Base-by-base conservation (phyloP, 2,113 vertebrate genomes). In the Tachycineta bicolor region DNA sequence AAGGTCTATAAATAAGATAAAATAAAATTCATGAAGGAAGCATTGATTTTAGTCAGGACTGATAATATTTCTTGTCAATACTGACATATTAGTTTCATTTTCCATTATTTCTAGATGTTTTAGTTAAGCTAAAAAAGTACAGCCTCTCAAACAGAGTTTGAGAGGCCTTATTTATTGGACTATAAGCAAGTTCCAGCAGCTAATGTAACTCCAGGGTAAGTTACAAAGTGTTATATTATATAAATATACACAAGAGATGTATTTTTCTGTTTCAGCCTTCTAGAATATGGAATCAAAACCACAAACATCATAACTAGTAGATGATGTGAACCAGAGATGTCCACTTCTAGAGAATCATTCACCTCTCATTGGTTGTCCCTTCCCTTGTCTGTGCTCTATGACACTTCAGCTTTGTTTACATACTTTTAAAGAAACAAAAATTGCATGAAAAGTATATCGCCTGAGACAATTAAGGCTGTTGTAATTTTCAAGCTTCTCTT, bases 61-160 rank as follows among this genome's bases (percentile, higher is more conserved):
- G 64, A 89, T 69, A 77, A 69, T 83, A 95, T 59, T 92, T 96
- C 47, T 90, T 90, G 71, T 86, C 79, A 92, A 90, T 89, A 92
- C 68, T 87, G 41, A 83, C 44, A n/a, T 67, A 87, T 52, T 81
- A 78, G 69, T 79, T 94, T 87, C 39, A 68, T 91, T 95, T 95
- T 84, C 62, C 33, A 75, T 92, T 91, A 81, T 73, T 86, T 75
- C 44, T 87, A 56, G 53, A 52, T 76, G 41, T 70, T 97, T 92
- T 81, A 81, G 37, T 81, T 84, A 78, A 90, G 10, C 14, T 74
- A 63, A 78, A 90, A 88, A 89, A 60, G 11, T 43, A 76, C 16
- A 87, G 24, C 24, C 41, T 92, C 81, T 90, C 67, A 91, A 94
- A 59, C 6, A 63, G 17, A 18, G 15, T 78, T 91, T 84, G 83